A percentile compares a stretch with the other conserved stretches of the same genome.
phyloP scores from a whole-genome alignment of 2,113 vertebrate genomes.

The Sus scrofa region T2T-Sscrofa CM000817.6:93251501-93252000 shows the following conservation, averaged over 20 bases:
- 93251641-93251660: background rate
- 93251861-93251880: background rate
- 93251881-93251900: background rate
- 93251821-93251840: background rate
- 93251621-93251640: background rate
- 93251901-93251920: background rate
- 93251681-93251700: background rate
- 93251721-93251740: background rate
- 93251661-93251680: background rate
- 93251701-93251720: background rate
- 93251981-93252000: background rate
- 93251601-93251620: background rate
- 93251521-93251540: conserved; percentile 44
- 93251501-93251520: conserved; percentile 40
- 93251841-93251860: background rate
- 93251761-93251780: background rate
- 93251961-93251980: background rate
- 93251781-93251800: background rate
- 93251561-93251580: background rate
- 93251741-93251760: background rate
- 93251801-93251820: background rate
- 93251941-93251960: background rate
- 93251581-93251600: background rate
- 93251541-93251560: background rate
- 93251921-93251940: background rate